These are phyloP conservation scores for Acronicta psi DNA, from an alignment of 2,888 invertebrate species.

Conservation along the genomic window DNA sequence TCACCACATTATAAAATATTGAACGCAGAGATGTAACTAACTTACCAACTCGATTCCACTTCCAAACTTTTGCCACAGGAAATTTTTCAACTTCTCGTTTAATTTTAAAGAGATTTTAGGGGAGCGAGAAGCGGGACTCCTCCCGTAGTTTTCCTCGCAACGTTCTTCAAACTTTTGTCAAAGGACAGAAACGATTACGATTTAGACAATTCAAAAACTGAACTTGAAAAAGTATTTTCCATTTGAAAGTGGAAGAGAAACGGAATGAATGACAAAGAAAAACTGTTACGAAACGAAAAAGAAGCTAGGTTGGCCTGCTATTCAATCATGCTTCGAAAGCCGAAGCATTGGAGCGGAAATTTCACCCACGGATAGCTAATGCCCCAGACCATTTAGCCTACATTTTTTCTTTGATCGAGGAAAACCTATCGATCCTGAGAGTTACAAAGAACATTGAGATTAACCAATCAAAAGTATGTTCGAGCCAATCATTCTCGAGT, in stretches of 20 bases:
- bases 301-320: conserved; percentile 24
- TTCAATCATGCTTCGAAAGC: conserved; percentile 39
- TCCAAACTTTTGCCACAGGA: conserved; percentile 45
- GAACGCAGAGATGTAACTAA: conserved; percentile 51
- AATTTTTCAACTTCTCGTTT: conserved; percentile 51
- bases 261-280: conserved; percentile 24
- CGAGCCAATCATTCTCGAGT: not conserved
- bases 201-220: conserved; percentile 33
- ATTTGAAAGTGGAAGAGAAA: conserved; percentile 13
- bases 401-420: conserved; percentile 18
- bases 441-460: not conserved
- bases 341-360: conserved; percentile 29
- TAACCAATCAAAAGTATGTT: not conserved
- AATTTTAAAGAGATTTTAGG: conserved; percentile 48
- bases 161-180: conserved; percentile 41
- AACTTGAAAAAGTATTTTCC: conserved; percentile 17
- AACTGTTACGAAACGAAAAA: conserved; percentile 24
- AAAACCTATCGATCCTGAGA: conserved; percentile 16
- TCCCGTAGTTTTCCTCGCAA: conserved; percentile 28
- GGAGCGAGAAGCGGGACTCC: conserved; percentile 22
- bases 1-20: conserved; percentile 59
- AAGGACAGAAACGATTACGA: conserved; percentile 31
- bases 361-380: conserved; percentile 27
- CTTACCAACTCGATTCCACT: conserved; percentile 52
- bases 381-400: conserved; percentile 8